These are phyloP conservation scores for Neodiprion pinetum DNA, from an alignment of 1,140 invertebrate genomes.

Conservation along the genomic window DNA sequence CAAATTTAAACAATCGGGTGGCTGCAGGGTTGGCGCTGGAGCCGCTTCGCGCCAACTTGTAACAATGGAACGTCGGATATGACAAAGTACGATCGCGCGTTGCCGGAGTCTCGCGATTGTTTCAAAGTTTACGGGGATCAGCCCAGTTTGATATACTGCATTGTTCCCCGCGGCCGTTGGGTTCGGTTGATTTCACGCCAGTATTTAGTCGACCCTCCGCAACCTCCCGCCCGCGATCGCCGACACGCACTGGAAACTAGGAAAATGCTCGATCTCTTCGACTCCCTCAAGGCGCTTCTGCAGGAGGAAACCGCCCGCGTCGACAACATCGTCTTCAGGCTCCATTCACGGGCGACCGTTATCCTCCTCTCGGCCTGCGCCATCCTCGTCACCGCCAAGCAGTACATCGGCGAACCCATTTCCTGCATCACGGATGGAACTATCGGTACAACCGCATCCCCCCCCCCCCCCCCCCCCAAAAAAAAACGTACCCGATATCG, in stretches of 20 bases:
- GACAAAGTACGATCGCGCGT: constrained; percentile 26
- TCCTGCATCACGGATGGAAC: constrained; percentile 49
- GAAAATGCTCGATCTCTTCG: constrained; percentile 41
- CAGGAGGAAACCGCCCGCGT: constrained; percentile 29
- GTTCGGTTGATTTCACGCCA: background rate
- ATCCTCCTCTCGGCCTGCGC: constrained; percentile 45
- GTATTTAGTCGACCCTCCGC: no score
- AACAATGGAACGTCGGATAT: constrained; percentile 12
- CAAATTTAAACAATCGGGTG: constrained; percentile 27
- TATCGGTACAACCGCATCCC: constrained; percentile 37
- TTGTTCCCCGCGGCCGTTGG: background rate
- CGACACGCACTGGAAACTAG: background rate
- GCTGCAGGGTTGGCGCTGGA: background rate
- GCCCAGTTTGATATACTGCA: constrained; percentile 16
- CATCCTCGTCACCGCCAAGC: constrained; percentile 55
- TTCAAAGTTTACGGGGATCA: constrained; percentile 17
- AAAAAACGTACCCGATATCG: background rate
- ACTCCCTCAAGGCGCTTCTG: constrained; percentile 36
- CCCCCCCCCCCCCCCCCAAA: background rate
- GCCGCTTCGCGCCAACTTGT: background rate
- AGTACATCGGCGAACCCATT: constrained; percentile 66
- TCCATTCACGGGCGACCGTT: constrained; percentile 49
- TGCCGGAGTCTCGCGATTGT: background rate
- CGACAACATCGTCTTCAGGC: constrained; percentile 49
- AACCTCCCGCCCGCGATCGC: background rate